These are phyloP conservation scores for Enteromius mattozi DNA, from an alignment of 2,797 vertebrate genomes.

Conservation along the genomic window DNA sequence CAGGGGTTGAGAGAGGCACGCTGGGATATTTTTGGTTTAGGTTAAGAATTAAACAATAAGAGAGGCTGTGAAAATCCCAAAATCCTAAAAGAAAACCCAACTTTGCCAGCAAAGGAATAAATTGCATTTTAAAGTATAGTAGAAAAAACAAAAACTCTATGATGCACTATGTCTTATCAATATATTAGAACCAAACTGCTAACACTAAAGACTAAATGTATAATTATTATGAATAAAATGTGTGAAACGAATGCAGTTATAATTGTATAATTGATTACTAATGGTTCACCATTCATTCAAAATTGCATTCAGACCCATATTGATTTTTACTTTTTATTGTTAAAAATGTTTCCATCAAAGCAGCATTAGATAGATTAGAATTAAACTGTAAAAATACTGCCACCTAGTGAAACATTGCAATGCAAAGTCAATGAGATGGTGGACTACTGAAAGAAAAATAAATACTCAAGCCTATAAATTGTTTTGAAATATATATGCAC, in stretches of 20 bases:
- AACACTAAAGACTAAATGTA: not conserved
- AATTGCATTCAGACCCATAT: not conserved
- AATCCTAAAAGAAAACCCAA: not conserved
- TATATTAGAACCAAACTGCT: not conserved
- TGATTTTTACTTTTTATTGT: not conserved
- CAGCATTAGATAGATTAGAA: constrained; percentile 14
- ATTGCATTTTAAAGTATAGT: not conserved
- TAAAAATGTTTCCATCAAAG: constrained; percentile 1
- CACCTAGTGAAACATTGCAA: constrained; percentile 39
- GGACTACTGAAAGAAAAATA: constrained; percentile 8
- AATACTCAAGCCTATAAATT: constrained; percentile 21
- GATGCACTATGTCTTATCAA: no score
- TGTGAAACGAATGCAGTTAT: not conserved
- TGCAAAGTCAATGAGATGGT: not conserved
- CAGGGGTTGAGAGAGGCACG: constrained; percentile 20
- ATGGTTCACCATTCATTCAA: not conserved
- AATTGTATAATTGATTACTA: not conserved
- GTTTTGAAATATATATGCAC: not conserved
- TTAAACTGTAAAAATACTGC: constrained; percentile 39
- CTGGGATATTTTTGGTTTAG: constrained; percentile 39
- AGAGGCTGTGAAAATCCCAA: constrained; percentile 12
- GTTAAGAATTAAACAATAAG: constrained; percentile 6
- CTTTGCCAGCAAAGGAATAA: not conserved
- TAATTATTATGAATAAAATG: not conserved
- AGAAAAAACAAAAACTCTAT: not conserved